Percentiles rank a stretch among this genome's conserved stretches.
Evolutionary conservation across 2,113 vertebrate species (phyloP).

Genomic region (Hystrix cristata): DNA sequence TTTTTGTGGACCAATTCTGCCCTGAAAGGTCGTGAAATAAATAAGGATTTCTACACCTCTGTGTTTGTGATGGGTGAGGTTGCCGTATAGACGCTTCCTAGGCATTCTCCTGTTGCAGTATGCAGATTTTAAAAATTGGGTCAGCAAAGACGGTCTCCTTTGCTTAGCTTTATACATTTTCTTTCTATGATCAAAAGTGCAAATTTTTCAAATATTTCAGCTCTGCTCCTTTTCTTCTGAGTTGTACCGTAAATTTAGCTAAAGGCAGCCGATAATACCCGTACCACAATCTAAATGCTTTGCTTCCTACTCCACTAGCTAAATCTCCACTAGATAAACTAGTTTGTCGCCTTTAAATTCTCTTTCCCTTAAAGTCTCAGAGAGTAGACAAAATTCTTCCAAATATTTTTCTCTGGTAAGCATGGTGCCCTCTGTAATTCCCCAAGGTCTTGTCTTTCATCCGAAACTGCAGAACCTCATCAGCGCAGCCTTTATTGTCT

Average conservation of each 20-base stretch:
- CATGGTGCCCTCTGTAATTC: rapidly evolving
- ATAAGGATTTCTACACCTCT: neutral
- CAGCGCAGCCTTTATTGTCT: neutral
- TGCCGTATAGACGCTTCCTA: neutral
- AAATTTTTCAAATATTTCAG: neutral
- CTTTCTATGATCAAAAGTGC: neutral
- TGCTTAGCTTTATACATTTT: neutral
- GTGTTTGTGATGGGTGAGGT: neutral
- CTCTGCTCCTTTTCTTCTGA: neutral
- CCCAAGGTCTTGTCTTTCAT: neutral
- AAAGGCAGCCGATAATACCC: neutral
- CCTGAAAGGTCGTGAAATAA: neutral
- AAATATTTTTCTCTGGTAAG: neutral
- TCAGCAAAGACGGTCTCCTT: neutral
- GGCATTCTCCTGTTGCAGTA: too few relatives aligned
- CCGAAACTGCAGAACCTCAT: neutral
- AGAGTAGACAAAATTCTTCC: neutral
- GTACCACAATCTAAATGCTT: neutral
- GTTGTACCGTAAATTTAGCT: neutral
- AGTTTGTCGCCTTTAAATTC: neutral
- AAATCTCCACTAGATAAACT: too few relatives aligned
- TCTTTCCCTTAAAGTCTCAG: neutral
- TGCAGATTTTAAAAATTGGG: neutral
- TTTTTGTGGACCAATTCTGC: neutral
- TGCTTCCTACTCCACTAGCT: neutral